Evolutionary conservation across 2,888 invertebrate species (phyloP).

Genomic region (Cactoblastis cactorum): DNA sequence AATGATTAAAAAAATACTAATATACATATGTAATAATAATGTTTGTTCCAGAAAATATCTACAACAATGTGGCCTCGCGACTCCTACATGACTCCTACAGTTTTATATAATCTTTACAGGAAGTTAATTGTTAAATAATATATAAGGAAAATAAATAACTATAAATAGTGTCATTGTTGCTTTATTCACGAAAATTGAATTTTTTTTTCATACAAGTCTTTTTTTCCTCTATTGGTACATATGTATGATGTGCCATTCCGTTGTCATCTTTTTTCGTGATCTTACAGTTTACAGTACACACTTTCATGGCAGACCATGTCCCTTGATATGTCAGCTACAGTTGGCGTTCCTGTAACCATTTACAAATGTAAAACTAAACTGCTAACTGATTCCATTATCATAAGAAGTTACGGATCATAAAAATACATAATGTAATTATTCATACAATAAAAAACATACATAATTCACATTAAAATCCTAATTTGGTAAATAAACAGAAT

Average conservation of each 20-base stretch:
- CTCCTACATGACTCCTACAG: conserved; percentile 55
- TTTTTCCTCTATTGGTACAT: no score
- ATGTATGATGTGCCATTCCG: neutral
- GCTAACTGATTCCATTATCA: no score
- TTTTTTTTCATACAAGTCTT: no score
- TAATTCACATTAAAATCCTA: no score
- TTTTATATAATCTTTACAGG: conserved; percentile 59
- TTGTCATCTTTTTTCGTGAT: neutral
- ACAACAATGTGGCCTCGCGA: conserved; percentile 59
- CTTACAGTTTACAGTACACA: conserved; percentile 70
- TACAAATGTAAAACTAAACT: conserved; percentile 8
- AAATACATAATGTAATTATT: no score
- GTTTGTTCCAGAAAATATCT: conserved; percentile 67
- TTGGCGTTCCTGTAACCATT: conserved; percentile 80
- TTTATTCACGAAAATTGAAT: neutral
- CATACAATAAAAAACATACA: no score
- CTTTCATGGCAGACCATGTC: conserved; percentile 86
- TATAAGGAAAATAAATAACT: neutral
- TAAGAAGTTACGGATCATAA: no score
- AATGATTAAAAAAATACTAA: neutral
- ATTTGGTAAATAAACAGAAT: no score
- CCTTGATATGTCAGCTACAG: conserved; percentile 79
- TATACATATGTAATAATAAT: neutral
- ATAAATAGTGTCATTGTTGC: neutral
- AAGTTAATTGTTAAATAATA: conserved; percentile 56